Base-by-base conservation (phyloP, 2,888 invertebrate species). In the Eristalis tenax region DNA sequence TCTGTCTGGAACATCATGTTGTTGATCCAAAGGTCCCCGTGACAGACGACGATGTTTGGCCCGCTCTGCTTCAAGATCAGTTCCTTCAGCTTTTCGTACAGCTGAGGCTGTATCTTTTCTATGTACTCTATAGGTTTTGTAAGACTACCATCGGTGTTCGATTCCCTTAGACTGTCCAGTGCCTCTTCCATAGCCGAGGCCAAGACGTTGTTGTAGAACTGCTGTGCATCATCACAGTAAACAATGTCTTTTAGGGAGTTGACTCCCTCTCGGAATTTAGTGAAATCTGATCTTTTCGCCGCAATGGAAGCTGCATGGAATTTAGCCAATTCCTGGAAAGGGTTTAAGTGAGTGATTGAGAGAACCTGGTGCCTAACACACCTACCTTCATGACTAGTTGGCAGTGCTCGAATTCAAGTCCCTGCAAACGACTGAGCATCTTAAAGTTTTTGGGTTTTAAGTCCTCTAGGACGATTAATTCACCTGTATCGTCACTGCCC, bases 1-100 rank as follows among this genome's bases (percentile, higher is more conserved):
- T 89, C 77, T 4, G 73, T 74, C 26, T 83, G 89, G 69, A 93
- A 93, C 93, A 93, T 92, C 3, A 93, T 90, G 81, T 93, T 93
- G 88, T 93, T 93, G 0, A 92, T 90, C 92, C 92, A 93, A 63
- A 93, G 78, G 79, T 93, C 93, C 2, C 93, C 93, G 76, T 93
- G 93, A 23, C 92, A 91, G 71, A 93, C 88, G 1, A 93, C 92
- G 65, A 90, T 91, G n/a, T 91, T 88, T 4, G 90, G 89, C 0
- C 90, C 90, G 1, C 71, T 70, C 1, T 90, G 89, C 1, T 89
- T 89, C 15, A 85, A 90, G 13, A 93, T 91, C 68, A 89, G 90
- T 0, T 75, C 73, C 70, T 91, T 90, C 0, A 93, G 89, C 57
- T 90, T 90, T 0, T 70, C 81, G 78, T 91, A 92, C 4, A 92